phyloP scores from a whole-genome alignment of 2,888 invertebrate species.

The Dasypogon diadema region DNA sequence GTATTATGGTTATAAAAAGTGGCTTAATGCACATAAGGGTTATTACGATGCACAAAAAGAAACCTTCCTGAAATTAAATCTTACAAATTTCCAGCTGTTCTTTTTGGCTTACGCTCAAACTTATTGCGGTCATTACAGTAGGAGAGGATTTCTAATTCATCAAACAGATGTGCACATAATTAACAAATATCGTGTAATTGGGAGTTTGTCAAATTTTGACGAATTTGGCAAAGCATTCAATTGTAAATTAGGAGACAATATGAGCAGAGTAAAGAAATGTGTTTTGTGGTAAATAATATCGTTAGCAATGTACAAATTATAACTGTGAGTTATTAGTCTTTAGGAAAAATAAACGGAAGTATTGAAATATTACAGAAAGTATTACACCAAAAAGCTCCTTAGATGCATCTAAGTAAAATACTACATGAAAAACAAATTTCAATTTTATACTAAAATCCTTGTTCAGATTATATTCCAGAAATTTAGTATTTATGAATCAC shows the following conservation, averaged over 20 bases:
- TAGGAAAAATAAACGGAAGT: no score
- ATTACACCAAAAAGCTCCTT: no score
- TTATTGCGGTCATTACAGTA: slow-evolving; percentile 5
- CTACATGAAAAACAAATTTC: no score
- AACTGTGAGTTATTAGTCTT: no score
- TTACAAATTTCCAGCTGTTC: slow-evolving; percentile 29
- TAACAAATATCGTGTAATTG: slow-evolving; percentile 36
- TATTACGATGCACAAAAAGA: slow-evolving; percentile 6
- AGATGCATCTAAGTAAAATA: no score
- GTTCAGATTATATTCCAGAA: no score
- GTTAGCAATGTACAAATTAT: no score
- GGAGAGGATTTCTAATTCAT: background rate
- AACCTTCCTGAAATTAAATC: slow-evolving; percentile 2
- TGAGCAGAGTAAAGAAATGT: slow-evolving; percentile 35
- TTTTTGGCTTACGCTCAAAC: slow-evolving; percentile 39
- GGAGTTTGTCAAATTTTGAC: slow-evolving; percentile 33
- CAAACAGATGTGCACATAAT: background rate
- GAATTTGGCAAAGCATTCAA: slow-evolving; percentile 27
- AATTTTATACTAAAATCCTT: no score
- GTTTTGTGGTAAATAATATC: slow-evolving; percentile 20
- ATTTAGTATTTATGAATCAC: no score
- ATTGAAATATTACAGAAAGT: no score
- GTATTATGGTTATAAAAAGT: slow-evolving; percentile 22
- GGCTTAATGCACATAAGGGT: background rate
- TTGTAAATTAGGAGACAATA: slow-evolving; percentile 11